Base-by-base conservation (phyloP, 2,113 vertebrate genomes). In the Heterocephalus glaber region DNA sequence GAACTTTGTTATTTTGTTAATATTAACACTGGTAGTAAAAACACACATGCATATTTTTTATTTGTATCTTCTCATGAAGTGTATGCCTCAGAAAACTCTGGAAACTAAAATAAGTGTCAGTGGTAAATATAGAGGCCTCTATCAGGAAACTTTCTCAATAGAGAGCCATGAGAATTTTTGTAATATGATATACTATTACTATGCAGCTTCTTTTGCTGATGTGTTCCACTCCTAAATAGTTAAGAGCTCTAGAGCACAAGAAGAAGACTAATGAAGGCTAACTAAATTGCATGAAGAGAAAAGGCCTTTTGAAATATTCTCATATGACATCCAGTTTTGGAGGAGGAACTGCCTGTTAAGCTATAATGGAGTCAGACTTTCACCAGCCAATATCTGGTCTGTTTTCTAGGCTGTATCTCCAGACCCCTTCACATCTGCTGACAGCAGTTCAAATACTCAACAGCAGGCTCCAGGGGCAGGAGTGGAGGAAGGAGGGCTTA, bases 391-490 rank as follows among this genome's bases (percentile, higher is more conserved):
- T 41, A 77, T 65, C 66, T 85, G 66, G 38, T 65, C 7, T 89
- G n/a, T 79, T 95, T 94, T 72, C 28, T 49, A 81, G 80, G 41
- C 63, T 66, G 33, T 58, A 12, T 60, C 82, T 91, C n/a, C 56
- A 66, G 80, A 66, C 63, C 72, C 54, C 26, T 88, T 89, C 68
- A 24, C 80, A 68, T 65, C 79, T 86, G 74, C 92, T 96, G 95
- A 87, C 93, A 96, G 87, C 86, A 93, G 86, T 86, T 97, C 81
- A 82, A 91, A 66, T 82, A 41, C 81, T 88, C 89, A 49, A 26
- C 0, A 0, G 54, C 85, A 56, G 35, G 49, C 87, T 52, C 66
- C 26, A 35, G 47, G 80, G 56, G 83, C 87, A 44, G 76, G 30
- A 77, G 70, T 3, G 8, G 76, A 33, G 72, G 81, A 52, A 14